Base-by-base conservation (phyloP, 2,113 vertebrate species). In the Pimephales promelas region DNA sequence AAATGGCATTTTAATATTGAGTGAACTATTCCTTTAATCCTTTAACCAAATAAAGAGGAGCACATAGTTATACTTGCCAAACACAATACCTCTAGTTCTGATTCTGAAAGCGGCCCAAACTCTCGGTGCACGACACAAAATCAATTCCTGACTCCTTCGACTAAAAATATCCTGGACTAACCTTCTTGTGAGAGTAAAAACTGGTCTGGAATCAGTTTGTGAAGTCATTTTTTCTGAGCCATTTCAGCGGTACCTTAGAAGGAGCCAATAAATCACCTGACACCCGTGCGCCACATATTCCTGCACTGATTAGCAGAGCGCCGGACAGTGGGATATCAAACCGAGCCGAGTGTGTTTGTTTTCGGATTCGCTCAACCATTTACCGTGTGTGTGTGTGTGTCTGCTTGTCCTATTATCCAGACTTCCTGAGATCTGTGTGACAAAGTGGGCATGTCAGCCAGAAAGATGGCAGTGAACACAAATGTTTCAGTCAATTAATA, bases 261-360 rank as follows among this genome's bases (percentile, higher is more conserved):
- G 87, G 86, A 86, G n/a, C 89, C 89, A 90, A 93, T 94, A 93
- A 93, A 93, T 94, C 92, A 92, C 89, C 43, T 85, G 77, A 88
- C 87, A 88, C 91, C 88, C 26, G 80, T 85, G 86, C 86, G 88
- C 57, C 92, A 91, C 89, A 89, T 87, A 92, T 85, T 86, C 90
- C 90, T 92, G 91, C 90, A 70, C 89, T 86, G 92, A 92, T 91
- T 92, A 90, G 88, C 86, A 34, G 52, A 14, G 52, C 26, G 34
- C 61, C 31, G 36, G 82, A 68, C 77, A 68, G 31, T 24, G 59
- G 52, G 22, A 26, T 36, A 36, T 66, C 45, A 26, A 26, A 68
- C 62, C 11, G 2, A 59, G 77, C 52, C 57, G 66, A 10, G 36
- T 49, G 76, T 26, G 18, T 76, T 73, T 82, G 84, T 75, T 61